Conservation (phyloP, 2,888 invertebrate species). For the Mesorhabditis belari region DNA sequence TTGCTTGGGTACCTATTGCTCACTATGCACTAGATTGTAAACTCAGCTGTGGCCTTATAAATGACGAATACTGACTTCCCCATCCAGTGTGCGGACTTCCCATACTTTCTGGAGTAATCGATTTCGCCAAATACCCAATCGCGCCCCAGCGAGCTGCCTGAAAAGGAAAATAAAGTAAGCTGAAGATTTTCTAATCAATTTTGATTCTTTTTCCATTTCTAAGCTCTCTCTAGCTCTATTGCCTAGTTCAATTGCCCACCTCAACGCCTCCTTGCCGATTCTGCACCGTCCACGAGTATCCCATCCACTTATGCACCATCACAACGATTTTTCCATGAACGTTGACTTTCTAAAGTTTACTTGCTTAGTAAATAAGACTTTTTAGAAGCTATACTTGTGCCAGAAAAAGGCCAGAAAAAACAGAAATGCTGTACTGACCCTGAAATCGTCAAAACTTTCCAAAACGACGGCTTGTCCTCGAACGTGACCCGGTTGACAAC, state of each 20-base stretch:
- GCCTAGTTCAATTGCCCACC: too few species aligned
- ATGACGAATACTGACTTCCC: neutral
- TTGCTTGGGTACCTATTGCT: too few species aligned
- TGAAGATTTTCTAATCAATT: neutral
- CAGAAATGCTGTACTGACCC: conserved; percentile 15
- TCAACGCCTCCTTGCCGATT: conserved; percentile 15
- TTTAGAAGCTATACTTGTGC: conserved; percentile 53
- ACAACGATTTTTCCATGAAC: conserved; percentile 56
- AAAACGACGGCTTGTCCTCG: conserved; percentile 54
- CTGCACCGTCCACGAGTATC: conserved; percentile 35
- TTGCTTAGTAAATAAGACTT: conserved; percentile 39
- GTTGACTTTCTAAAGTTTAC: conserved; percentile 18
- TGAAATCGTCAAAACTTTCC: conserved; percentile 47
- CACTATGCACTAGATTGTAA: too few species aligned
- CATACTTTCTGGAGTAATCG: neutral
- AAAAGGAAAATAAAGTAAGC: neutral
- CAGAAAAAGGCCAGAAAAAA: conserved; percentile 54
- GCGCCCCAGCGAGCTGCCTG: neutral
- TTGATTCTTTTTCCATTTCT: too few species aligned
- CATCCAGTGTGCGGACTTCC: neutral
- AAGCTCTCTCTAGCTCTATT: too few species aligned
- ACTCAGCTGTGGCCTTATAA: too few species aligned
- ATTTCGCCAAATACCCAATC: neutral
- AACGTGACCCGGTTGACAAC: conserved; percentile 50
- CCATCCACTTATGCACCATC: conserved; percentile 51